Percentiles rank a stretch among this genome's conserved stretches.
Evolutionary conservation across 2,888 invertebrate genomes (phyloP).

Genomic region (Agrenia bidenticulata): DNA sequence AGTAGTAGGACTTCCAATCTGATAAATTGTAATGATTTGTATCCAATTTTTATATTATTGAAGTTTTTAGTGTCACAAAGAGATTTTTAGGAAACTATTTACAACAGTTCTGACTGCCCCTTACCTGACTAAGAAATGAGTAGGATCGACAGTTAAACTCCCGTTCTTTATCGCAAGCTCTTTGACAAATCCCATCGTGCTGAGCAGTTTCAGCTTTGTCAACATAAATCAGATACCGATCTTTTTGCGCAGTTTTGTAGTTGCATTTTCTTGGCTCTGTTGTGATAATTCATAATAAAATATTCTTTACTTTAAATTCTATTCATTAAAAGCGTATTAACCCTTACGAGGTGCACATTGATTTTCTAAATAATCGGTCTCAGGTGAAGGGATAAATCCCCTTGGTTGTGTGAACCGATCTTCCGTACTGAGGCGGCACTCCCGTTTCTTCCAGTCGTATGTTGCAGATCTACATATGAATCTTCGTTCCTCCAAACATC

Average conservation of each 20-base stretch:
- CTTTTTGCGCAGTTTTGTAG: slow-evolving; percentile 56
- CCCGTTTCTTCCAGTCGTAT: slow-evolving; percentile 58
- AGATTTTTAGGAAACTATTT: neutral
- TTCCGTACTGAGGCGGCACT: slow-evolving; percentile 59
- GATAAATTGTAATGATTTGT: slow-evolving; percentile 14
- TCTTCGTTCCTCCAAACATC: slow-evolving; percentile 59
- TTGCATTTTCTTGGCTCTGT: slow-evolving; percentile 55
- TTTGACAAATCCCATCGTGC: slow-evolving; percentile 57
- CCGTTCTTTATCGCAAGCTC: slow-evolving; percentile 57
- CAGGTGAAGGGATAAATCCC: slow-evolving; percentile 57
- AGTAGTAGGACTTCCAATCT: slow-evolving; percentile 41
- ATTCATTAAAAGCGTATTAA: neutral
- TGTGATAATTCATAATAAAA: slow-evolving; percentile 13
- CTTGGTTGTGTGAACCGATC: slow-evolving; percentile 60
- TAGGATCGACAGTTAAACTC: slow-evolving; percentile 58
- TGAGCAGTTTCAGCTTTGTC: slow-evolving; percentile 56
- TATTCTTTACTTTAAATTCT: neutral
- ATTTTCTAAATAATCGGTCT: slow-evolving; percentile 61
- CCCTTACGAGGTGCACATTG: slow-evolving; percentile 59
- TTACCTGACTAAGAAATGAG: slow-evolving; percentile 56
- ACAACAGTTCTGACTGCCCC: slow-evolving; percentile 9
- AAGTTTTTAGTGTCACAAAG: neutral
- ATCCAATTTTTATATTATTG: neutral
- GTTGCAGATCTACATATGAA: slow-evolving; percentile 61
- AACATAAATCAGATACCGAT: slow-evolving; percentile 57